Evolutionary conservation across 2,797 vertebrate species (phyloP), one percentile per base, ranked within the genome.

Genomic region (Trichosurus vulpecula): DNA sequence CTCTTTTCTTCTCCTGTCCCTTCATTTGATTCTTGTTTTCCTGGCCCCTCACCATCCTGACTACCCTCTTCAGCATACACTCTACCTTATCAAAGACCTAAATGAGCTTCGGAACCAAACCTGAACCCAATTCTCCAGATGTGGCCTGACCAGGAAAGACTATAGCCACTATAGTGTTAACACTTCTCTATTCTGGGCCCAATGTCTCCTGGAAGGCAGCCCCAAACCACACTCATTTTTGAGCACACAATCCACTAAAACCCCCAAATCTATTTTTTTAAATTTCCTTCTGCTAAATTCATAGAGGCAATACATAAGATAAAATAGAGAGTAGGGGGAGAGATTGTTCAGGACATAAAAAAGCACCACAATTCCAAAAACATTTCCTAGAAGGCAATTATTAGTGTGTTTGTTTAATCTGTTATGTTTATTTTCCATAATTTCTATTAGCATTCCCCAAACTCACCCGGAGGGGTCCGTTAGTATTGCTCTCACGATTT

Each of bases 351-450:
- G 41, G 93, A 95, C 92, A 90, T 14, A 91, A 54, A 92, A 90
- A 95, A 93, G 52, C n/a, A 53, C 81, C 54, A 66, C 66, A 94
- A 96, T 51, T 90, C n/a, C 91, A 94, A 96, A 90, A 90, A 19
- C 54, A 95, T 91, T 94, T 93, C 92, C 57, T 30, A 94, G 61
- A 31, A 94, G 54, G 95, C 95, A 92, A 94, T 96, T 93, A 97
- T 53, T 91, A 54, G 94, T 81, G 74, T 92, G n/a, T 93, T 96
- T 94, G 51, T 57, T 92, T 93, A 90, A 41, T 13, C 25, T 41
- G 51, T 94, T 54, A 66, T 93, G 92, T 93, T 96, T 97, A 87
- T 66, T 95, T 96, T 94, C 52, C 87, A 91, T 95, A 52, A 93
- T 96, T 96, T 97, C 95, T 91, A 81, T 92, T 94, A 95, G 61